A percentile compares a stretch with the other conserved stretches of the same genome.
Evolutionary conservation across 2,888 invertebrate species (phyloP).

Genomic region (Uropetala carovei): DNA sequence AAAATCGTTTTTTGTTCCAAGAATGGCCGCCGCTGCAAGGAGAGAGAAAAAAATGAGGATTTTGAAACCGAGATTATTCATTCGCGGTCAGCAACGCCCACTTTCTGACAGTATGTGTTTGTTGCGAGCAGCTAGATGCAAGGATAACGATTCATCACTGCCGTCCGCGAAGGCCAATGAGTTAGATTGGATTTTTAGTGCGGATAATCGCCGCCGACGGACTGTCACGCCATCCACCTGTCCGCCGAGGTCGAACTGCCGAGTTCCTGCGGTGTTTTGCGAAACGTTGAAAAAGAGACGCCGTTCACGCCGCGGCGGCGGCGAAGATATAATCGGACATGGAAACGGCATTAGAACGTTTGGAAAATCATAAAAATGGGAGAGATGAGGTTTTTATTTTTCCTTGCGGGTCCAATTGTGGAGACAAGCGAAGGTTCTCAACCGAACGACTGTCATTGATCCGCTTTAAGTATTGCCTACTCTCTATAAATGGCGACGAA

Average conservation of each 20-base stretch:
- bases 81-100: slow-evolving; percentile 32
- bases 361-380: not conserved
- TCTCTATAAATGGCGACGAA: not conserved
- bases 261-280: slow-evolving; percentile 6
- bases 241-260: not conserved
- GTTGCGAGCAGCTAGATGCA: not conserved
- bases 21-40: not conserved
- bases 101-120: slow-evolving; percentile 20
- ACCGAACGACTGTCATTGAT: not conserved
- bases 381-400: not conserved
- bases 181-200: slow-evolving; percentile 52
- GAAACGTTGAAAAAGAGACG: not conserved
- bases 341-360: not conserved
- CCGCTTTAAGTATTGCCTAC: not conserved
- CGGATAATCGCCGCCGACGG: slow-evolving; percentile 8
- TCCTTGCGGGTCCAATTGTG: not conserved
- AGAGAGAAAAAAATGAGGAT: not conserved
- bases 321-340: slow-evolving; percentile 25
- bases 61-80: slow-evolving; percentile 48
- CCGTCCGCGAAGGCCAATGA: slow-evolving; percentile 49
- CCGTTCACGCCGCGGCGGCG: not conserved
- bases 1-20: not conserved
- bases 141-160: slow-evolving; percentile 56
- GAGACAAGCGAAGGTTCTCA: not conserved
- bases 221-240: slow-evolving; percentile 35